Percentiles rank a stretch among this genome's conserved stretches.
phyloP scores from a whole-genome alignment of 2,113 vertebrate species.

The Emydura subglobosa region DNA sequence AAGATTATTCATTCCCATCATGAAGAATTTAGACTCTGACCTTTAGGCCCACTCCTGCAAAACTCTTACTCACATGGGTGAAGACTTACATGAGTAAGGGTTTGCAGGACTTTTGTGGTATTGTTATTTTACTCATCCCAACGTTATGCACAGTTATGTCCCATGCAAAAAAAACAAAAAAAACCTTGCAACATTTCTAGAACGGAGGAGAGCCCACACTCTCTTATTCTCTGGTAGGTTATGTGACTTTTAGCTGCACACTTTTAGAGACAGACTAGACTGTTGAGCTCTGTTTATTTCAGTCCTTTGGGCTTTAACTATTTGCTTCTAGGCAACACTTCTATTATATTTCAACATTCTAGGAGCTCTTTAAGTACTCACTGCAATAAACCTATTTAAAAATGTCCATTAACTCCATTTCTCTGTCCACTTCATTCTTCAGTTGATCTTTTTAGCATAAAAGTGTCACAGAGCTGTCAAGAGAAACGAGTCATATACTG shows the following conservation, averaged over 20 bases:
- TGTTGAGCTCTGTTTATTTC: neutral
- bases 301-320: neutral
- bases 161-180: neutral
- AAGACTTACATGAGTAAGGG: neutral
- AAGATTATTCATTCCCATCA: neutral
- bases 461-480: neutral
- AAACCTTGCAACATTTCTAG: neutral
- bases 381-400: neutral
- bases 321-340: neutral
- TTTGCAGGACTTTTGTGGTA: neutral
- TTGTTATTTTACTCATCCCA: neutral
- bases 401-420: neutral
- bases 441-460: neutral
- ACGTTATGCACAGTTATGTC: neutral
- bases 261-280: neutral
- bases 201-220: neutral
- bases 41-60: neutral
- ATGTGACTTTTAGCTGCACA: neutral
- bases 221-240: neutral
- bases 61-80: neutral
- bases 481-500: neutral
- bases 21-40: neutral
- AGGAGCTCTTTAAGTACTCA: neutral
- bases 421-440: neutral
- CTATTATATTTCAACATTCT: neutral